Conservation (phyloP, 2,113 vertebrate species). For the Gila orcuttii region DNA sequence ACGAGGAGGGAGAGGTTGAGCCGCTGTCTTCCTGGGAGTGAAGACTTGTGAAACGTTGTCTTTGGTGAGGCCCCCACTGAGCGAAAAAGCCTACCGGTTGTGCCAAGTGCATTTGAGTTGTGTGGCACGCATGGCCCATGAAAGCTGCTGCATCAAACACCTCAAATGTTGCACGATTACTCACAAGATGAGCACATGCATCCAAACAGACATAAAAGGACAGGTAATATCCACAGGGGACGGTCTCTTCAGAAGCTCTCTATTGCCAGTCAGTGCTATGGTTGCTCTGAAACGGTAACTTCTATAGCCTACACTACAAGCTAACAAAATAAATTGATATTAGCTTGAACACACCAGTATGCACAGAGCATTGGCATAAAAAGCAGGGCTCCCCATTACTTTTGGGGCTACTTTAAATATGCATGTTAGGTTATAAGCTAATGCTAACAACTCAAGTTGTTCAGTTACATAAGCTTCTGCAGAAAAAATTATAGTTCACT, state of each 20-base stretch:
- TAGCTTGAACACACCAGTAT: background rate
- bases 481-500: too few species aligned
- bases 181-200: background rate
- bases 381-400: background rate
- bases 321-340: background rate
- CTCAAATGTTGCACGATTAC: background rate
- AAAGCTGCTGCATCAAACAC: background rate
- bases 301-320: too few species aligned
- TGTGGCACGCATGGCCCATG: background rate
- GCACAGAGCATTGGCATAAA: background rate
- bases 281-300: background rate
- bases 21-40: constrained; percentile 38
- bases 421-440: background rate
- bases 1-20: background rate
- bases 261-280: background rate
- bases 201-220: background rate
- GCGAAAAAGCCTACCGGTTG: background rate
- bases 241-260: background rate
- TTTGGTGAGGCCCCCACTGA: background rate
- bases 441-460: background rate
- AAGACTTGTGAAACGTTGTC: constrained; percentile 55
- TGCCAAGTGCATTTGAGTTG: constrained; percentile 17
- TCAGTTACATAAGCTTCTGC: too few species aligned
- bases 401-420: background rate
- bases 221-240: background rate